phyloP scores from a whole-genome alignment of 2,888 invertebrate species.

The Caenorhabditis doughertyi region DNA sequence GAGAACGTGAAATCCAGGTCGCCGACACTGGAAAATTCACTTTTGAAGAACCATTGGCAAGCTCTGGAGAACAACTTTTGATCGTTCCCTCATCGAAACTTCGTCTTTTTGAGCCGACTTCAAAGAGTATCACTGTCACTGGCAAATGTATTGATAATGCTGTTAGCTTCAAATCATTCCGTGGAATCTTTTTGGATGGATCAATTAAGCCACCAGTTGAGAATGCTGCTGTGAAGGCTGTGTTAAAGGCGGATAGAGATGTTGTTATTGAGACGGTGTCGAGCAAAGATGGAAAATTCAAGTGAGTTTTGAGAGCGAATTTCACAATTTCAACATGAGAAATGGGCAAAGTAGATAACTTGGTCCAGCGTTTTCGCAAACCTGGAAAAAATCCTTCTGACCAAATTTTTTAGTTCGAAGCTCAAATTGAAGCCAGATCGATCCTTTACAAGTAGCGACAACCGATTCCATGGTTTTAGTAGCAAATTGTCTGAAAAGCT shows the following conservation, averaged over 20 bases:
- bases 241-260: conserved; percentile 70
- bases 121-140: conserved; percentile 66
- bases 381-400: too few relatives aligned
- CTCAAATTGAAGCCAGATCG: too few relatives aligned
- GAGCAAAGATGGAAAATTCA: conserved; percentile 86
- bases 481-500: too few relatives aligned
- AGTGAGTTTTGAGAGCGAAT: conserved; percentile 32
- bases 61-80: conserved; percentile 52
- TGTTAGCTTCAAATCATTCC: conserved; percentile 66
- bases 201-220: conserved; percentile 85
- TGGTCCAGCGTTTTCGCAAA: too few relatives aligned
- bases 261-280: conserved; percentile 85
- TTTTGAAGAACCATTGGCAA: conserved; percentile 68
- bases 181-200: conserved; percentile 87
- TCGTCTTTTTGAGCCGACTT: conserved; percentile 76
- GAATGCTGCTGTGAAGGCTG: conserved; percentile 36
- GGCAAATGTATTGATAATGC: conserved; percentile 71
- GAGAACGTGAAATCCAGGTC: conserved; percentile 65
- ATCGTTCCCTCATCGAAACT: conserved; percentile 67
- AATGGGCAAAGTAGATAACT: too few relatives aligned
- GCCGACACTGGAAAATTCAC: conserved; percentile 63
- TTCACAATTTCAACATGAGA: too few relatives aligned
- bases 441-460: too few relatives aligned
- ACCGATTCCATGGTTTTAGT: too few relatives aligned
- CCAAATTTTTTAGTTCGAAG: too few relatives aligned